These are phyloP conservation scores for Euthynnus affinis DNA, from an alignment of 2,797 vertebrate genomes.

Conservation along the genomic window DNA sequence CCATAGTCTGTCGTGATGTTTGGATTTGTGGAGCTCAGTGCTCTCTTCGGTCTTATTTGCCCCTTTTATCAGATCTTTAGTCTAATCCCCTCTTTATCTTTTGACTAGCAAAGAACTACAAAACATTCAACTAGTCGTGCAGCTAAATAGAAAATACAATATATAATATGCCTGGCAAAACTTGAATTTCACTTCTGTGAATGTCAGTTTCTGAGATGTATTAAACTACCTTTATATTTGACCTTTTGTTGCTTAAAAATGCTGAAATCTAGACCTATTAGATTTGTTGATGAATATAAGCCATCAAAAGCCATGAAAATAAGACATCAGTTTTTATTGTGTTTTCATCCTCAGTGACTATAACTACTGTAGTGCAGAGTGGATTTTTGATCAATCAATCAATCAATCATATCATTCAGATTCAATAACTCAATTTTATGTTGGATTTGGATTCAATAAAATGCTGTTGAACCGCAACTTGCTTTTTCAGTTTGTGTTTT, in stretches of 20 bases:
- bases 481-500: slow-evolving; percentile 1
- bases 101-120: not conserved
- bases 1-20: slow-evolving; percentile 8
- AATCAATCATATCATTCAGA: not conserved
- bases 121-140: not conserved
- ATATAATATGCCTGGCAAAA: not conserved
- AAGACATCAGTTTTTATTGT: not conserved
- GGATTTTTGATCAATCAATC: not conserved
- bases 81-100: not conserved
- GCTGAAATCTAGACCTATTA: not conserved
- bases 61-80: not conserved
- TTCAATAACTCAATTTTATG: not conserved
- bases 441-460: not conserved
- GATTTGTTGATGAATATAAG: not conserved
- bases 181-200: not conserved
- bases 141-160: not conserved
- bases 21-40: slow-evolving; percentile 1
- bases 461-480: not conserved
- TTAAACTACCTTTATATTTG: not conserved
- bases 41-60: not conserved
- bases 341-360: not conserved
- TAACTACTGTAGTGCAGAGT: not conserved
- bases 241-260: not conserved
- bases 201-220: not conserved
- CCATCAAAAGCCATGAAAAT: too few species aligned